phyloP scores from a whole-genome alignment of 2,888 invertebrate species.

The Euproctis similis region DNA sequence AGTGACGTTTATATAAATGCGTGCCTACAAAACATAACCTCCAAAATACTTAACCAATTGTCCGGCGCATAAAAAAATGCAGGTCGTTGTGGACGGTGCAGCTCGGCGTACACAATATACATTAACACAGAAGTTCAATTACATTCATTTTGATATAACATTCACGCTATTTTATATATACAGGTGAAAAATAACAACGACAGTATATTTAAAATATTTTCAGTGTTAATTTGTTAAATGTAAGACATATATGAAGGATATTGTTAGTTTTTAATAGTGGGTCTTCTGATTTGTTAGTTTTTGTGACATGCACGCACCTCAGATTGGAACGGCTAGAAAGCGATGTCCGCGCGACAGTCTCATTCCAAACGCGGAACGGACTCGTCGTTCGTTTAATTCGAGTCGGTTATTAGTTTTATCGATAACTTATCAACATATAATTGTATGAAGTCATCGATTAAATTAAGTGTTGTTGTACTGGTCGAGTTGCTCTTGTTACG shows the following conservation, averaged over 20 bases:
- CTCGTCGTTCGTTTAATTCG: conserved; percentile 35
- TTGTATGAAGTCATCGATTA: conserved; percentile 71
- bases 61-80: conserved; percentile 62
- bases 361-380: conserved; percentile 39
- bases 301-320: conserved; percentile 19
- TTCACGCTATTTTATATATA: no score
- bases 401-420: conserved; percentile 26
- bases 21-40: conserved; percentile 61
- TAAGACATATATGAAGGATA: no score
- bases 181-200: no score
- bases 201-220: no score
- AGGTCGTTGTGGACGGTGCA: conserved; percentile 35
- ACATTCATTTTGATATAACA: no score
- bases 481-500: no score
- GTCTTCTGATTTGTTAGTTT: no score
- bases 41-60: conserved; percentile 53
- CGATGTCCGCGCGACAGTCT: conserved; percentile 37
- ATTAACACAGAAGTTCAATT: no score
- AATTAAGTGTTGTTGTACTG: conserved; percentile 43
- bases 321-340: conserved; percentile 13
- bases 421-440: conserved; percentile 69
- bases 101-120: no score
- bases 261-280: no score
- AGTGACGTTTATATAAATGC: conserved; percentile 7
- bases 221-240: no score